Evolutionary conservation across 1,140 invertebrate species (phyloP), one percentile per base, ranked within the genome.

Genomic region (Ips typographus): DNA sequence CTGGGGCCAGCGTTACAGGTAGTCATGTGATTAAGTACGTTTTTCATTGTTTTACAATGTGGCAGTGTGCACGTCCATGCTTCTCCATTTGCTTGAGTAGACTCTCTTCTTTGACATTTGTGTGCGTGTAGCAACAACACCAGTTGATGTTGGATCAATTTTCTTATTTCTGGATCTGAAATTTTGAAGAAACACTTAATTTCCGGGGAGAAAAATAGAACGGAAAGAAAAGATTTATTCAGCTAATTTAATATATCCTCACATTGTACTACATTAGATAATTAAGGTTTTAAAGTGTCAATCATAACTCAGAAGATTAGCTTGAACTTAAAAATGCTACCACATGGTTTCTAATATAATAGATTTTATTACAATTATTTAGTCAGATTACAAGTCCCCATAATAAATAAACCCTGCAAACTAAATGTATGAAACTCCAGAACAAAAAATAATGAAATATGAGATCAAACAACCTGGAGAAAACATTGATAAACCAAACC

Each of bases 31-130:
- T 92, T 95, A 58, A 99, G 84, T n/a, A 99, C 97, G 76, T 94
- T 94, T 81, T 99, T 99, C 98, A 99, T 99, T 1, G 96, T 98
- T 79, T 94, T 92, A 84, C 98, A 99, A 81, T 99, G 96, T 36
- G 96, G 96, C 58, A 99, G 84, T 36, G 88, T 89, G 82, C 98
- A 99, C 71, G 90, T 88, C 84, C 88, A 88, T 36, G 86, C 84
- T 77, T 92, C 90, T 38, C 90, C 91, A 75, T 94, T 94, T 3
- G 88, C 85, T 80, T 90, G 88, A 73, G 64, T 57, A 73, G 84
- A 89, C 81, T 99, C 96, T 44, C 96, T 83, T 53, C 94, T 85
- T 82, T 98, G 96, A 84, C 98, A 99, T 80, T 98, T 99, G 82
- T 99, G 97, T 40, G 98, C 98, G 83, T 99, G 98, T 22, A 99